Evolutionary conservation across 2,113 vertebrate species (phyloP).

Genomic region (Physeter macrocephalus): DNA sequence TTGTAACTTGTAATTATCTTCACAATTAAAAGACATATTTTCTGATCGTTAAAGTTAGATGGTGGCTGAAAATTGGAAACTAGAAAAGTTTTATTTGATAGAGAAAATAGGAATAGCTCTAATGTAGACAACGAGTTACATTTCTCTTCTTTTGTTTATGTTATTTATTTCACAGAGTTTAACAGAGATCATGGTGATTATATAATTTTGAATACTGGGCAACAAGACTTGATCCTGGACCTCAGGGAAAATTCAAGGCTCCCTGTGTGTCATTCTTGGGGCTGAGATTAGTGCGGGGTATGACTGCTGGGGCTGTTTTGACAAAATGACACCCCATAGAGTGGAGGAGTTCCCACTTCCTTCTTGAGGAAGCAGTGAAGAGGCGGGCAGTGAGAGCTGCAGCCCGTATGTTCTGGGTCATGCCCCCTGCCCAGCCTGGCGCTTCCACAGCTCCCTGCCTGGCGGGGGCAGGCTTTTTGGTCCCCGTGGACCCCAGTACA

Average conservation of each 20-base stretch:
- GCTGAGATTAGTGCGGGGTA: not conserved
- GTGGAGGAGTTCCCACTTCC: not conserved
- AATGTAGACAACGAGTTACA: not conserved
- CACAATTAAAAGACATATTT: constrained; percentile 22
- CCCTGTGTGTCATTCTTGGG: not conserved
- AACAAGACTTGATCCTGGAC: not conserved
- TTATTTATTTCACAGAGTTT: not conserved
- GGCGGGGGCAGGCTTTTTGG: not conserved
- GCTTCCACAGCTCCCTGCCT: not conserved
- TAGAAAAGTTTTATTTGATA: not conserved
- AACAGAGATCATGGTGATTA: not conserved
- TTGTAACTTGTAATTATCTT: constrained; percentile 47
- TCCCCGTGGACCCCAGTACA: no score
- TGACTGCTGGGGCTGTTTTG: not conserved
- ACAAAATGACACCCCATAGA: not conserved
- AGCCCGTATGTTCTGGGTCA: not conserved
- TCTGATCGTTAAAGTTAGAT: constrained; percentile 20
- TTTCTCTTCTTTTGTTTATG: not conserved
- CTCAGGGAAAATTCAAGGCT: not conserved
- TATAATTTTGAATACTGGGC: not conserved
- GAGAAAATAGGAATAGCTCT: constrained; percentile 23
- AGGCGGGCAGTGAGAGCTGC: rapidly evolving
- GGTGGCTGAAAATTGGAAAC: constrained; percentile 9
- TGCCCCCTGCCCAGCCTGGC: not conserved
- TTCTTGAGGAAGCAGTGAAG: not conserved